Percentiles rank a stretch among this genome's conserved stretches.
phyloP scores from a whole-genome alignment of 2,113 vertebrate species.

The Hypomesus transpacificus region DNA sequence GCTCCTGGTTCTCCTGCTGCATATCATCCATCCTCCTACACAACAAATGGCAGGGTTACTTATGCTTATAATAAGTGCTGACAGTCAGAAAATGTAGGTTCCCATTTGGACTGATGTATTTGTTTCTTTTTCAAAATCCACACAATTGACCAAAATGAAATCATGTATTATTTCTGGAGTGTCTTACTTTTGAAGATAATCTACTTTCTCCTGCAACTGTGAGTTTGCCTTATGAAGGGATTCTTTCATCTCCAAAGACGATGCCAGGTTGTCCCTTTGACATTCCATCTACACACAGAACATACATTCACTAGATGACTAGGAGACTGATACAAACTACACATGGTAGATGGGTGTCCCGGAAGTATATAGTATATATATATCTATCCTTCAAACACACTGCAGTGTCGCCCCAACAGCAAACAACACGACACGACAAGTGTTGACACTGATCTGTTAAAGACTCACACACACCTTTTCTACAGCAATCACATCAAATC shows the following conservation, averaged over 20 bases:
- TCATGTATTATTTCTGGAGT: background rate
- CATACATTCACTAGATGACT: background rate
- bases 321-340: slow-evolving; percentile 3
- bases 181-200: slow-evolving; percentile 75
- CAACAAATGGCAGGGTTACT: background rate
- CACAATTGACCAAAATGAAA: background rate
- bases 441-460: background rate
- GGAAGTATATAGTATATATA: no score
- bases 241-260: slow-evolving; percentile 58
- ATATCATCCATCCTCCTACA: slow-evolving; percentile 75
- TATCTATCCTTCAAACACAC: slow-evolving; percentile 1
- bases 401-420: background rate
- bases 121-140: background rate
- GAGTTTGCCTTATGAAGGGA: slow-evolving; percentile 72
- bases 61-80: background rate
- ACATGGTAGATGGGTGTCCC: no score
- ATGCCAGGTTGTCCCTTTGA: slow-evolving; percentile 53
- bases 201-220: slow-evolving; percentile 71
- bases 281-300: slow-evolving; percentile 61
- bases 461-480: background rate
- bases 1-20: slow-evolving; percentile 76
- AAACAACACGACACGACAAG: slow-evolving; percentile 7
- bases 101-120: background rate
- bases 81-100: background rate
- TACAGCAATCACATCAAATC: background rate